phyloP scores from a whole-genome alignment of 2,113 vertebrate species.

The Bostrychus sinensis region DNA sequence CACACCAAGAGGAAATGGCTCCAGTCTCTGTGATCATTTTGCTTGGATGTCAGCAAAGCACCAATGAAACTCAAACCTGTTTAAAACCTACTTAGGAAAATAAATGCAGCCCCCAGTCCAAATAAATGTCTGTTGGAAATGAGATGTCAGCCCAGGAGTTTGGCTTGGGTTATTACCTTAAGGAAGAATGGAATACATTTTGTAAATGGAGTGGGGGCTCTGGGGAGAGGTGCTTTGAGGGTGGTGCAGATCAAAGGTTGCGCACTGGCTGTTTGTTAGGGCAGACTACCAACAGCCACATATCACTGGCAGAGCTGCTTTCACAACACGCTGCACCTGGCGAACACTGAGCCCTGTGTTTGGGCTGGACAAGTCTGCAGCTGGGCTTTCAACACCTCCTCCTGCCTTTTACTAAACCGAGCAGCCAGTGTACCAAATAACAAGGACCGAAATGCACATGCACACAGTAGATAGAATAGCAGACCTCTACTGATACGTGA shows the following conservation, averaged over 20 bases:
- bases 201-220: conserved; percentile 50
- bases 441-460: conserved; percentile 12
- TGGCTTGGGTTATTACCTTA: conserved; percentile 40
- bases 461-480: conserved; percentile 9
- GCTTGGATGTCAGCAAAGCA: conserved; percentile 51
- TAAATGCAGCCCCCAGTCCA: conserved; percentile 60
- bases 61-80: conserved; percentile 65
- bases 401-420: conserved; percentile 15
- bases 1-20: conserved; percentile 51
- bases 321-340: conserved; percentile 70
- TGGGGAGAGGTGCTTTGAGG: conserved; percentile 54
- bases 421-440: conserved; percentile 25
- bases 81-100: conserved; percentile 70
- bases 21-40: conserved; percentile 55
- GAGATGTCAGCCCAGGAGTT: conserved; percentile 50
- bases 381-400: conserved; percentile 63
- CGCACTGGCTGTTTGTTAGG: conserved; percentile 64
- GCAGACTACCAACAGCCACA: conserved; percentile 71
- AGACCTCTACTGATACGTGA: conserved; percentile 36
- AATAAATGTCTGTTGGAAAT: conserved; percentile 70
- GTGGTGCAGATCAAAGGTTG: conserved; percentile 68
- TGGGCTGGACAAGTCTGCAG: conserved; percentile 47
- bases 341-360: conserved; percentile 69
- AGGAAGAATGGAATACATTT: conserved; percentile 59
- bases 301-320: conserved; percentile 42